Percentiles rank a stretch among this genome's conserved stretches.
Evolutionary conservation across 2,888 invertebrate species (phyloP).

Genomic region (Cepaea hortensis): DNA sequence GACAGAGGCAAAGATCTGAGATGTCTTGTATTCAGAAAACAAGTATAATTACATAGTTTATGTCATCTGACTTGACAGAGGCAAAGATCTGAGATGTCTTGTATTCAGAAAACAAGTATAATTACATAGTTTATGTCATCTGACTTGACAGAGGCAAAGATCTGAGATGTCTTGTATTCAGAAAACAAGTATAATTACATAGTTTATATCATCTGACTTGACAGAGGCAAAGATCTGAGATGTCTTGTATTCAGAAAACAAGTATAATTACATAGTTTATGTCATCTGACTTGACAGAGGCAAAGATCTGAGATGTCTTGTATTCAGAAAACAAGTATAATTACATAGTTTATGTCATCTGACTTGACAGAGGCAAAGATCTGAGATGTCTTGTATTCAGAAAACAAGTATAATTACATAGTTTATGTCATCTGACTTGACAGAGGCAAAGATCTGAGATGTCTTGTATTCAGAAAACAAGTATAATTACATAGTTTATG

Average conservation of each 20-base stretch:
- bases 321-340: no score
- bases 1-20: neutral
- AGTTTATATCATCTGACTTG: neutral
- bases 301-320: neutral
- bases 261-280: neutral
- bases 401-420: no score
- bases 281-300: neutral
- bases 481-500: neutral
- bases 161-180: neutral
- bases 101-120: no score
- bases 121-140: neutral
- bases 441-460: neutral
- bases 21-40: neutral
- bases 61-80: neutral
- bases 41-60: neutral
- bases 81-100: neutral
- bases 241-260: neutral
- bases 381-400: neutral
- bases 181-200: no score
- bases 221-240: neutral
- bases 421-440: neutral
- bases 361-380: neutral
- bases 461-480: neutral
- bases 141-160: neutral
- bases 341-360: neutral